Conservation (phyloP, 2,888 invertebrate genomes). For the Cepaea hortensis region DNA sequence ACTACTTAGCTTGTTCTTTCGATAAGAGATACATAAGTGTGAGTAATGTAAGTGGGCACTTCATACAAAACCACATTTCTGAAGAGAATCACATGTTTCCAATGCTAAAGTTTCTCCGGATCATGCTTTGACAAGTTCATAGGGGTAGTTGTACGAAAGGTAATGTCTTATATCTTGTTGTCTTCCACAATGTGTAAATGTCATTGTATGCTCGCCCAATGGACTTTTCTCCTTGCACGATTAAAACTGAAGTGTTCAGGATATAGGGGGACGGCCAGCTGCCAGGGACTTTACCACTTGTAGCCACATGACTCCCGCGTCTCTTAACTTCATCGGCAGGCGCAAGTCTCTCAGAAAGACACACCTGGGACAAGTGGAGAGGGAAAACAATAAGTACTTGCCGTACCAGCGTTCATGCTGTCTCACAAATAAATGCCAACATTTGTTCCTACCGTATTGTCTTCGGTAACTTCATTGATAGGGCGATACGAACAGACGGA, state of each 20-base stretch:
- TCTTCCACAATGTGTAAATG: not conserved
- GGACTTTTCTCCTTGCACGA: not conserved
- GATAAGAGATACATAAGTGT: too few species aligned
- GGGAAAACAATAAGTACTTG: slow-evolving; percentile 48
- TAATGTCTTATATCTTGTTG: too few species aligned
- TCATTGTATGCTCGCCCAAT: not conserved
- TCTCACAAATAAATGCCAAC: slow-evolving; percentile 49
- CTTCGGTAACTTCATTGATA: not conserved
- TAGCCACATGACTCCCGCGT: not conserved
- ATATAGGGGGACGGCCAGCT: not conserved
- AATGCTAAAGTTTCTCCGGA: not conserved
- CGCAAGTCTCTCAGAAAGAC: not conserved
- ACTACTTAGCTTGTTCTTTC: too few species aligned
- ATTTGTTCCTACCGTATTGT: slow-evolving; percentile 2
- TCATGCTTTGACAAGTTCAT: not conserved
- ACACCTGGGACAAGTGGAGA: slow-evolving; percentile 9
- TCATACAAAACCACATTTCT: too few species aligned
- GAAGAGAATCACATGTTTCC: too few species aligned
- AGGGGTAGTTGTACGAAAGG: too few species aligned
- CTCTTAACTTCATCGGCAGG: not conserved
- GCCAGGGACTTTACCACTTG: slow-evolving; percentile 15
- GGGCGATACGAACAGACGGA: not conserved
- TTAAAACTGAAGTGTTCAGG: not conserved
- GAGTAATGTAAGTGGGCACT: too few species aligned
- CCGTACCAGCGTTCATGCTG: slow-evolving; percentile 42